Evolutionary conservation across 1,140 invertebrate species (phyloP).

Genomic region (Panagrolaimus sp.): DNA sequence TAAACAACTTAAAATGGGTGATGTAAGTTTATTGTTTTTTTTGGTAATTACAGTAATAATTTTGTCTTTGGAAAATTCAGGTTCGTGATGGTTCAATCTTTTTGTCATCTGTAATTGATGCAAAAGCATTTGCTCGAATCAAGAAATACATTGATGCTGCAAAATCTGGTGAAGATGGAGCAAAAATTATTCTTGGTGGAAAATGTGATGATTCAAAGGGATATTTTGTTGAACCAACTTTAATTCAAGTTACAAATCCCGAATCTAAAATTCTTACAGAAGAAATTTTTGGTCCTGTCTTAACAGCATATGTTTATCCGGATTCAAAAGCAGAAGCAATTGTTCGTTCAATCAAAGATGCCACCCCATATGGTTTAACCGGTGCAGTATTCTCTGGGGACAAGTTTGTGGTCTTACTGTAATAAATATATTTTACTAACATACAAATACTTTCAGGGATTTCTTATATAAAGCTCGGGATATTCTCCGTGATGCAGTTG

Average conservation of each 20-base stretch:
- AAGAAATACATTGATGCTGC: constrained; percentile 84
- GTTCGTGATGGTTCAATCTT: constrained; percentile 66
- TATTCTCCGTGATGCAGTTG: constrained; percentile 63
- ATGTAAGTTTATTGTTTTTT: constrained; percentile 30
- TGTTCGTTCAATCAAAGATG: constrained; percentile 71
- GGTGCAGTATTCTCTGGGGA: constrained; percentile 88
- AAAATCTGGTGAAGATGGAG: constrained; percentile 69
- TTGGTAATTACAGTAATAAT: no score
- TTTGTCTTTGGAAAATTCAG: no score
- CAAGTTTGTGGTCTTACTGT: constrained; percentile 65
- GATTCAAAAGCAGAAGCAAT: constrained; percentile 72
- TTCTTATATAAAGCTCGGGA: constrained; percentile 73
- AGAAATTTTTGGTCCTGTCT: constrained; percentile 95
- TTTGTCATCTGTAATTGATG: constrained; percentile 89
- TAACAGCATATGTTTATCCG: constrained; percentile 85
- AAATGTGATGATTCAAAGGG: constrained; percentile 79
- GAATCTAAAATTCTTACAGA: constrained; percentile 83
- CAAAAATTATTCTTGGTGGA: constrained; percentile 81
- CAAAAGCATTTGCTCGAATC: constrained; percentile 82
- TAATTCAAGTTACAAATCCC: constrained; percentile 79
- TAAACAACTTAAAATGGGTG: constrained; percentile 60
- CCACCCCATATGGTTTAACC: constrained; percentile 79
- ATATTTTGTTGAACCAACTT: constrained; percentile 91
- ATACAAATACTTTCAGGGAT: constrained; percentile 61
- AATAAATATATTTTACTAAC: constrained; percentile 10